These are phyloP conservation scores for Drosophila macrothrix DNA, from an alignment of 2,888 invertebrate species.

Conservation along the genomic window DNA sequence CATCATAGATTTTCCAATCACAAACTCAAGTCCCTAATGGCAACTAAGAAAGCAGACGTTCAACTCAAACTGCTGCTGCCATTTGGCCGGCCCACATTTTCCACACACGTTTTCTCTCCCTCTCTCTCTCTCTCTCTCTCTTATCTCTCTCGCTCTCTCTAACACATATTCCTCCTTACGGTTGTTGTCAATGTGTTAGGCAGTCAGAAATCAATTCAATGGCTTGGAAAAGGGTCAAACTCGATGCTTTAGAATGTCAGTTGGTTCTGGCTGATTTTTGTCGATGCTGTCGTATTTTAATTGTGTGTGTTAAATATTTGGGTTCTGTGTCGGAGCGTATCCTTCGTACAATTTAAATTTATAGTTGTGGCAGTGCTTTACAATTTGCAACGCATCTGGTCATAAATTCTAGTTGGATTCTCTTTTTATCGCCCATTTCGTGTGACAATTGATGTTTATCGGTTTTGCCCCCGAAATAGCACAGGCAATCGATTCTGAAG, in stretches of 20 bases:
- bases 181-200: conserved; percentile 21
- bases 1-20: conserved; percentile 74
- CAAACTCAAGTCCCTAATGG: conserved; percentile 54
- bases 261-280: conserved; percentile 41
- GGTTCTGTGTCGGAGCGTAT: conserved; percentile 17
- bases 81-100: conserved; percentile 35
- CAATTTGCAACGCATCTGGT: conserved; percentile 43
- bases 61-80: conserved; percentile 16
- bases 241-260: conserved; percentile 34
- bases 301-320: conserved; percentile 74
- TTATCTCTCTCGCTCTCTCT: conserved; percentile 6
- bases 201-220: conserved; percentile 67
- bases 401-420: conserved; percentile 57
- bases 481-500: conserved; percentile 29
- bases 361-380: conserved; percentile 52
- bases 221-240: conserved; percentile 76
- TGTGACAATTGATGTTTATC: conserved; percentile 64
- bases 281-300: conserved; percentile 69
- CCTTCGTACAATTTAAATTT: conserved; percentile 56
- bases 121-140: background rate
- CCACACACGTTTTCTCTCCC: conserved; percentile 4
- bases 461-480: conserved; percentile 25
- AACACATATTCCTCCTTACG: conserved; percentile 8
- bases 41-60: conserved; percentile 11
- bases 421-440: conserved; percentile 20